phyloP scores from a whole-genome alignment of 2,113 vertebrate genomes.

The Mellivora capensis region DNA sequence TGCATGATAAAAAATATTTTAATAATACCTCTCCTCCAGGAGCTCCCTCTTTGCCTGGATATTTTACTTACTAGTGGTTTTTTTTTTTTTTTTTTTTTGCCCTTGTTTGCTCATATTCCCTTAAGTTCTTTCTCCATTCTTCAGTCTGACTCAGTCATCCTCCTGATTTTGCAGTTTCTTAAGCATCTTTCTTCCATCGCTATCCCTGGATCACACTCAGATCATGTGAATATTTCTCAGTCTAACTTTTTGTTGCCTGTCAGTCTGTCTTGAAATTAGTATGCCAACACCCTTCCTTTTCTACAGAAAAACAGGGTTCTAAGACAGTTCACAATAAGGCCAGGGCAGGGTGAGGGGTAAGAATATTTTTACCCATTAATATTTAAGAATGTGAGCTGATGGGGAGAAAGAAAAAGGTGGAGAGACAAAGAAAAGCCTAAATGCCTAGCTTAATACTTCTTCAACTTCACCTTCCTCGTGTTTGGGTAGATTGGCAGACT shows the following conservation, averaged over 20 bases:
- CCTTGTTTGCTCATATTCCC: background rate
- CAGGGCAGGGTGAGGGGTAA: background rate
- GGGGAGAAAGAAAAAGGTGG: background rate
- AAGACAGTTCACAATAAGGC: background rate
- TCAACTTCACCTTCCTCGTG: background rate
- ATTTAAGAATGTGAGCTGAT: background rate
- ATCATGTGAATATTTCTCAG: background rate
- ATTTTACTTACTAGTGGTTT: background rate
- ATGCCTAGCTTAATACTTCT: background rate
- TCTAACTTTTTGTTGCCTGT: constrained; percentile 6
- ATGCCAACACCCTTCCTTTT: background rate
- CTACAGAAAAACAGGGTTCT: background rate
- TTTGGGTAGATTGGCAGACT: background rate
- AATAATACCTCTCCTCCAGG: background rate
- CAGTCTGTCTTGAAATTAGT: constrained; percentile 43
- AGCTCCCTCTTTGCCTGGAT: background rate
- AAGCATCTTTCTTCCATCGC: background rate
- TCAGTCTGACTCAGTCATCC: background rate
- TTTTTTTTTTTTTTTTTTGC: background rate
- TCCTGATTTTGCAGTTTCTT: background rate
- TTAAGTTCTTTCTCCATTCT: background rate
- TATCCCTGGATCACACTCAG: background rate
- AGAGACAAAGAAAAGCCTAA: background rate
- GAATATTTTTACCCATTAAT: background rate
- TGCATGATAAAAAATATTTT: background rate